Evolutionary conservation across 2,797 vertebrate genomes (phyloP).

Genomic region (Setipinna tenuifilis): DNA sequence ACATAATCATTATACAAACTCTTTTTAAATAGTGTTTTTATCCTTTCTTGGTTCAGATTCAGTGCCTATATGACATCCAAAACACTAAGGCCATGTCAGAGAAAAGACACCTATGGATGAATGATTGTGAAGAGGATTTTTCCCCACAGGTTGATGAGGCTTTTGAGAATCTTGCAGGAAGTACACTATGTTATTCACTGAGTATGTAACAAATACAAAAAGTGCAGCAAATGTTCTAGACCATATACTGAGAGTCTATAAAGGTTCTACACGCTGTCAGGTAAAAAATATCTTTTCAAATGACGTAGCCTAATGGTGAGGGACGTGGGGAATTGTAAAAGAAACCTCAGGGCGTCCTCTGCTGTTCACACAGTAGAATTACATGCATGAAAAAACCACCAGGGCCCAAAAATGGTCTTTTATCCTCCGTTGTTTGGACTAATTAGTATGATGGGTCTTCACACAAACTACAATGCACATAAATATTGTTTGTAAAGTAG

Average conservation of each 20-base stretch:
- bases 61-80: not conserved
- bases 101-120: not conserved
- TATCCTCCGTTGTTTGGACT: not conserved
- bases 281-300: not conserved
- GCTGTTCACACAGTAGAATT: not conserved
- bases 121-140: not conserved
- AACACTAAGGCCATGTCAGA: not conserved
- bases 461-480: not conserved
- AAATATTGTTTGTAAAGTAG: not conserved
- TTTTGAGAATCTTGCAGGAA: not conserved
- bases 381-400: not conserved
- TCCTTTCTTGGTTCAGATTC: not conserved
- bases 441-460: not conserved
- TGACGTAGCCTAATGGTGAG: not conserved
- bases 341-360: slow-evolving; percentile 19
- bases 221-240: too few relatives aligned
- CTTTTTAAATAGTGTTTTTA: too few relatives aligned
- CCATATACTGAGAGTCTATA: not conserved
- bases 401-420: not conserved
- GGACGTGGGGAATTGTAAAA: not conserved
- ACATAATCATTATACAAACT: not conserved
- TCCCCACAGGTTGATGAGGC: not conserved
- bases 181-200: not conserved
- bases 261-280: not conserved
- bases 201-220: not conserved